Percentiles rank a stretch among this genome's conserved stretches.
Conservation (phyloP, 1,140 invertebrate genomes). For the Drosophila rufa region DNA sequence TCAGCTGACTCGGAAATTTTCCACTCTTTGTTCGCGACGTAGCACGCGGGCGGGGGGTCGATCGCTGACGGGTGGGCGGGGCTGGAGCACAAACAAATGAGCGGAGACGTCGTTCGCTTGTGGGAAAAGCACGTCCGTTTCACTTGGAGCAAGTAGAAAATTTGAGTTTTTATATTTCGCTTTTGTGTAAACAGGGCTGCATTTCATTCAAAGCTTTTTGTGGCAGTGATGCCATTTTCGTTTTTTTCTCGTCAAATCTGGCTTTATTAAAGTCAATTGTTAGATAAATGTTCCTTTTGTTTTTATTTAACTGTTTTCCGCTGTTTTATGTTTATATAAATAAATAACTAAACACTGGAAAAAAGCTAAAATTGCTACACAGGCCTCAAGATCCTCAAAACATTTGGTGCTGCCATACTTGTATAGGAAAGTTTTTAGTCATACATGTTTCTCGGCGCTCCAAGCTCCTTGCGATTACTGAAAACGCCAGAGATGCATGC, state of each 20-base stretch:
- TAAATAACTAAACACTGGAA: no score
- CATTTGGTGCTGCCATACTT: no score
- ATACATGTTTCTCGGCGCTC: no score
- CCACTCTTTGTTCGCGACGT: constrained; percentile 72
- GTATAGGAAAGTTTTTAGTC: no score
- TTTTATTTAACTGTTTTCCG: no score
- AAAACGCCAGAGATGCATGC: no score
- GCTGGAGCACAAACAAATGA: constrained; percentile 60
- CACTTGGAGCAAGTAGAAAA: constrained; percentile 20
- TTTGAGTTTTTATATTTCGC: constrained; percentile 5
- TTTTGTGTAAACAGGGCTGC: constrained; percentile 3
- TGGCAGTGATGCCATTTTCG: neutral
- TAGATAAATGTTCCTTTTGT: no score
- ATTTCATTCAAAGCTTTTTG: neutral
- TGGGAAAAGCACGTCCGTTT: constrained; percentile 57
- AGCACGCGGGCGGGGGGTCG: constrained; percentile 29
- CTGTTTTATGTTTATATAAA: no score
- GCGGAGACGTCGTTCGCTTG: constrained; percentile 19
- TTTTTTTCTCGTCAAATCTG: neutral
- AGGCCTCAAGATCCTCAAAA: no score
- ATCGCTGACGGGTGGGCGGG: constrained; percentile 15
- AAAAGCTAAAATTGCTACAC: no score
- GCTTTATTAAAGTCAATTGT: neutral
- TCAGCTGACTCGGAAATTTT: constrained; percentile 65
- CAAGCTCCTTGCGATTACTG: no score